Conservation (phyloP, 2,888 invertebrate species). For the Eristalis tenax region DNA sequence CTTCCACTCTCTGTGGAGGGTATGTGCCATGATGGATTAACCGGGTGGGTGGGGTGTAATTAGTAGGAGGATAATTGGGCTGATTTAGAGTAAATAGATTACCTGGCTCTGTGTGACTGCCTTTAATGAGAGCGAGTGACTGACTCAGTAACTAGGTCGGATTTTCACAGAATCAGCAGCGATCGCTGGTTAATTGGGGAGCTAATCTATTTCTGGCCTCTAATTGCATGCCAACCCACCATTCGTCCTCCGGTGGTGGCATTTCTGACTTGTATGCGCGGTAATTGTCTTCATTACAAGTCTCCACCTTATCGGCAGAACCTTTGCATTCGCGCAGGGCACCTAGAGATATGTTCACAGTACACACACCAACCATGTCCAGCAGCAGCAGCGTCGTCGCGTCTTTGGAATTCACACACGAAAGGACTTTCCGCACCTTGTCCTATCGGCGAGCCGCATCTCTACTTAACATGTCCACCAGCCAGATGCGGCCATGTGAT, state of each 20-base stretch:
- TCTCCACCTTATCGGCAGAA: slow-evolving; percentile 18
- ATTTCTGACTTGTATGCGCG: slow-evolving; percentile 18
- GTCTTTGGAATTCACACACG: slow-evolving; percentile 10
- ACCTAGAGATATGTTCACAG: no score
- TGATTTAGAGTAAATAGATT: slow-evolving; percentile 1
- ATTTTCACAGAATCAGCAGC: neutral
- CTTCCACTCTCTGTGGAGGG: neutral
- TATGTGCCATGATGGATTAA: neutral
- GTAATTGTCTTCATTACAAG: slow-evolving; percentile 72
- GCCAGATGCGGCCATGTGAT: slow-evolving; percentile 67
- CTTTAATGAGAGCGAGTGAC: neutral
- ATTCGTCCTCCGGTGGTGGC: neutral
- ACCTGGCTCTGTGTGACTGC: neutral
- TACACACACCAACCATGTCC: no score
- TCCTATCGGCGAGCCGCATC: slow-evolving; percentile 58
- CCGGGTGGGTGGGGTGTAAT: neutral
- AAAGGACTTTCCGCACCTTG: slow-evolving; percentile 57
- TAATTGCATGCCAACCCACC: neutral
- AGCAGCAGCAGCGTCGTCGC: no score
- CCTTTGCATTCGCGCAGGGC: no score
- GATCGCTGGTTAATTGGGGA: neutral
- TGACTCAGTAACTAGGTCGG: neutral
- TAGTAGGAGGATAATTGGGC: neutral
- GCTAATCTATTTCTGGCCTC: neutral
- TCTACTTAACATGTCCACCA: slow-evolving; percentile 66